These are phyloP conservation scores for Spatulosminthurus flaviceps DNA, from an alignment of 2,888 invertebrate genomes.

Conservation along the genomic window DNA sequence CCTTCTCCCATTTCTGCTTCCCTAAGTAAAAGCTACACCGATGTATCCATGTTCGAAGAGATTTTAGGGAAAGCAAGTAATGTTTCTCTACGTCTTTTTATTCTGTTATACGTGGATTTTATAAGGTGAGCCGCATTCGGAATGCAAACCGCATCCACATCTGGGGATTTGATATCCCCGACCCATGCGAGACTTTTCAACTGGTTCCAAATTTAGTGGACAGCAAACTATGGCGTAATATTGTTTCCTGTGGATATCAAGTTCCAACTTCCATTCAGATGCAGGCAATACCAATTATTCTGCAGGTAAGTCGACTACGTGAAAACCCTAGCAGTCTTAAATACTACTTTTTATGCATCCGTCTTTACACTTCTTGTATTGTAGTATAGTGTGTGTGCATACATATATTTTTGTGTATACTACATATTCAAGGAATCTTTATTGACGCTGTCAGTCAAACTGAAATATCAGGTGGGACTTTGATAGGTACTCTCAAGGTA, in stretches of 20 bases:
- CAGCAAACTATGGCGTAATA: constrained; percentile 71
- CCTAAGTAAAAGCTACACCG: too few relatives aligned
- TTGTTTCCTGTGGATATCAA: constrained; percentile 75
- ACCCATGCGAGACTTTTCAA: constrained; percentile 77
- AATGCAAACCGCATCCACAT: constrained; percentile 81
- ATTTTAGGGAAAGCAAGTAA: not conserved
- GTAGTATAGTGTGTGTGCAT: too few relatives aligned
- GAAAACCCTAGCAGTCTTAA: too few relatives aligned
- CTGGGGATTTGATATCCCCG: constrained; percentile 81
- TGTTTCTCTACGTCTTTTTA: not conserved
- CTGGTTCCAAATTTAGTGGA: constrained; percentile 72
- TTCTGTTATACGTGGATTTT: constrained; percentile 57
- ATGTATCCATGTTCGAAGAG: too few relatives aligned
- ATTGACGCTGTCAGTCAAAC: too few relatives aligned
- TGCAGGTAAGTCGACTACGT: constrained; percentile 71
- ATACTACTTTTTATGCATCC: too few relatives aligned
- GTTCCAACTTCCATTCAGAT: constrained; percentile 90
- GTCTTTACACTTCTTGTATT: too few relatives aligned
- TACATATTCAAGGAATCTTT: too few relatives aligned
- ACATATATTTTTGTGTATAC: too few relatives aligned
- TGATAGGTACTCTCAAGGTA: too few relatives aligned
- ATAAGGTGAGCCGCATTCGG: constrained; percentile 77
- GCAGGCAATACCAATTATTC: constrained; percentile 90
- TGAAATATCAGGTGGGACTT: too few relatives aligned
- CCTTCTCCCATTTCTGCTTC: not conserved